These are phyloP conservation scores for Agrilus mali DNA, from an alignment of 2,888 invertebrate species.

Conservation along the genomic window DNA sequence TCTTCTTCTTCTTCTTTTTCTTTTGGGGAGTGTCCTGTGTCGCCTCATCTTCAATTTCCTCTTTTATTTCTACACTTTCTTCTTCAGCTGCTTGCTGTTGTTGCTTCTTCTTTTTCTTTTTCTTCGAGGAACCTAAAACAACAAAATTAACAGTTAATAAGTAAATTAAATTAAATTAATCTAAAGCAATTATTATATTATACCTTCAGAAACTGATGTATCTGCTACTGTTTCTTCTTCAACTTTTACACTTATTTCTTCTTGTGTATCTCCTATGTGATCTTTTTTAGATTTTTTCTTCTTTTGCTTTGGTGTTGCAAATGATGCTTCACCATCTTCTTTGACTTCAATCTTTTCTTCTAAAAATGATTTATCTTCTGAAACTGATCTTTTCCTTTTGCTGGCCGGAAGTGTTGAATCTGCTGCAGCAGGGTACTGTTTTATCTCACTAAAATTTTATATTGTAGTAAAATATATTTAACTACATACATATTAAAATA, in stretches of 20 bases:
- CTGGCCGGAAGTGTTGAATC: constrained; percentile 67
- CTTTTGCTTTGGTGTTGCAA: constrained; percentile 22
- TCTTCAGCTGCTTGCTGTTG: constrained; percentile 15
- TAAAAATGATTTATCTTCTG: constrained; percentile 15
- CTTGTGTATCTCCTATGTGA: constrained; percentile 7
- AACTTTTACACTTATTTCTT: constrained; percentile 5
- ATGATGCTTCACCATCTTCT: constrained; percentile 12
- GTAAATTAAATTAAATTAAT: too few species aligned
- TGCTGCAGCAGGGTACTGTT: constrained; percentile 63
- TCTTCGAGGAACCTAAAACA: constrained; percentile 1
- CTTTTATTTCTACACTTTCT: constrained; percentile 7
- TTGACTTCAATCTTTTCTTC: constrained; percentile 17
- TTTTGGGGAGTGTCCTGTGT: constrained; percentile 13
- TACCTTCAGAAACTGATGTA: constrained; percentile 8
- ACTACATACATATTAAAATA: not conserved
- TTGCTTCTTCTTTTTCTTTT: constrained; percentile 21
- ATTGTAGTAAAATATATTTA: not conserved
- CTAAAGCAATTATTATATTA: too few species aligned
- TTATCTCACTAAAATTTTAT: constrained; percentile 52
- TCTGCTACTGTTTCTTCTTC: constrained; percentile 17
- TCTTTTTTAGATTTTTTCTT: constrained; percentile 27
- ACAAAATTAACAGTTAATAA: too few species aligned
- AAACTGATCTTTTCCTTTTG: constrained; percentile 48
- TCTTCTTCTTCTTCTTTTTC: constrained; percentile 12
- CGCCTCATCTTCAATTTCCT: constrained; percentile 10